Percentiles rank a stretch among this genome's conserved stretches.
These are phyloP conservation scores for Exocentrus adspersus DNA, from an alignment of 2,888 invertebrate genomes.

Conservation along the genomic window DNA sequence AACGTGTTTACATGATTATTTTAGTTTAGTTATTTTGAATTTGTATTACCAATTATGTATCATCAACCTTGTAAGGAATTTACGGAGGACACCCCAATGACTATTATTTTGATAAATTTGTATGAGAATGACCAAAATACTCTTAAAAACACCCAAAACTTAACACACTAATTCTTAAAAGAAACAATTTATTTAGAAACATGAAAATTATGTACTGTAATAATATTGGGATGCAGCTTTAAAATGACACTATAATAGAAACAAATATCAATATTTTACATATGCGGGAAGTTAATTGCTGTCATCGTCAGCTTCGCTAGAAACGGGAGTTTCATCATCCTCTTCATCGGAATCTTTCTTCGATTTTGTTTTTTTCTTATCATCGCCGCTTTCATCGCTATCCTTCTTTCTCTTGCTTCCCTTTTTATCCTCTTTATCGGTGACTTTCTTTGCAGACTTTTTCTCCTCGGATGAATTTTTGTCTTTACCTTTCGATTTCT, in stretches of 20 bases:
- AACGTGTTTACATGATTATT: too few relatives aligned
- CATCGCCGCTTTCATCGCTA: constrained; percentile 31
- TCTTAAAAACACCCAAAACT: too few relatives aligned
- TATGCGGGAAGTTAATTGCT: constrained; percentile 1
- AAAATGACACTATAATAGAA: background rate
- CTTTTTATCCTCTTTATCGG: constrained; percentile 48
- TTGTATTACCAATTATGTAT: too few relatives aligned
- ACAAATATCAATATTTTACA: background rate
- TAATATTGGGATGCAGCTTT: too few relatives aligned
- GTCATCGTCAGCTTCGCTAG: constrained; percentile 59
- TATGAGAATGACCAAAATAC: too few relatives aligned
- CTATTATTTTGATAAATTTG: too few relatives aligned
- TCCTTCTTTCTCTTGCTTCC: constrained; percentile 38
- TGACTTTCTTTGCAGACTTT: constrained; percentile 70
- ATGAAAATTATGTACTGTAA: too few relatives aligned
- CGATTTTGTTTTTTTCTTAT: constrained; percentile 61
- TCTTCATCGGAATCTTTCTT: constrained; percentile 64
- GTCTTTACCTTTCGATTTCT: constrained; percentile 48
- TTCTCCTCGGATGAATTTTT: constrained; percentile 61
- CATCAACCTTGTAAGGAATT: too few relatives aligned
- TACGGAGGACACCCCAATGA: too few relatives aligned
- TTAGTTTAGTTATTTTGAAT: too few relatives aligned
- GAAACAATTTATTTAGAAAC: too few relatives aligned
- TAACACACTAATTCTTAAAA: too few relatives aligned
- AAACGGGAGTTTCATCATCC: constrained; percentile 60